Base-by-base conservation (phyloP, 2,797 vertebrate genomes). In the Diglossa cyanea region DNA sequence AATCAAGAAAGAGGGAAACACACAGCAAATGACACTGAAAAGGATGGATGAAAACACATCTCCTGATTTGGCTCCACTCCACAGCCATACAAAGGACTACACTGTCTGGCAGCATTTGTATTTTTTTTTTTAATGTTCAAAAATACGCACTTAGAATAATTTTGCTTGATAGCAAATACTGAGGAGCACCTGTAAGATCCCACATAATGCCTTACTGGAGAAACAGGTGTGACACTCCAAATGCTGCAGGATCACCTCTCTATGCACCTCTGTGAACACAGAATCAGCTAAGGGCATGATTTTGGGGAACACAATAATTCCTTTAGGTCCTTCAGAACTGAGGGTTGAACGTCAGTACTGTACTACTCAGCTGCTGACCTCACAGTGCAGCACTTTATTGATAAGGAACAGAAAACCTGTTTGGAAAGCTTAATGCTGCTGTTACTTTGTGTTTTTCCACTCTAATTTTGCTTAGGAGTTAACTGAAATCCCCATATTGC, bases 401-500 rank as follows among this genome's bases (percentile, higher is more conserved):
- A 84, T 50, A 60, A 83, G 61, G 65, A 93, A 63, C 44, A 93
- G 62, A 90, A 80, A 91, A 91, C n/a, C 50, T 51, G 24, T 68
- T 71, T 73, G 51, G 86, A 90, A 95, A 91, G 58, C 85, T 66
- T 66, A 93, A 91, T 81, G 45, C 33, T 88, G 44, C 58, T 10
- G 15, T 53, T 88, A 48, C 39, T 86, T 63, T 90, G 90, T 88
- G 82, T 25, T 95, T 92, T 95, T 94, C 93, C 94, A 94, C 76
- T 54, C 60, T 40, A 33, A 61, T 94, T 96, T 94, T 94, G 80
- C 91, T 93, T 37, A 96, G 76, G 91, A 93, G 94, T 88, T 92
- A 84, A 90, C 85, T 88, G 88, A 97, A 96, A 96, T 96, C 94
- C 95, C 95, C 91, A 74, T 88, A 90, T 79, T 94, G 79, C 91